A percentile compares a stretch with the other conserved stretches of the same genome.
These are phyloP conservation scores for Apoda limacodes DNA, from an alignment of 2,888 invertebrate genomes.

Conservation along the genomic window DNA sequence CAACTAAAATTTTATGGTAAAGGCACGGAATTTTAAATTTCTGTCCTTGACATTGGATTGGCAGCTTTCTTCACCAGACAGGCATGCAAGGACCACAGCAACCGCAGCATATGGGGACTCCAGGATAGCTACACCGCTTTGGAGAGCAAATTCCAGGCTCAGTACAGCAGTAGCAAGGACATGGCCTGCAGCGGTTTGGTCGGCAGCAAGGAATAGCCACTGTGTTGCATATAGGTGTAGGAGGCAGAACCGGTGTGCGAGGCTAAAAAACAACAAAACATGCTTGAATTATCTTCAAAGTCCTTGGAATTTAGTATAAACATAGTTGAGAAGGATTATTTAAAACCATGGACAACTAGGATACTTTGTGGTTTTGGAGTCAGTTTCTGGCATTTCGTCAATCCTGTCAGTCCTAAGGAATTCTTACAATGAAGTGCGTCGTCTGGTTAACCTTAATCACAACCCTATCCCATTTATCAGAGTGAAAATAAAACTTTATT, in stretches of 20 bases:
- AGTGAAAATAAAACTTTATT: too few species aligned
- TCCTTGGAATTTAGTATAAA: slow-evolving; percentile 5
- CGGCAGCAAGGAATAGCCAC: slow-evolving; percentile 65
- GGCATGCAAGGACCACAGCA: slow-evolving; percentile 58
- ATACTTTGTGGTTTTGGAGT: too few species aligned
- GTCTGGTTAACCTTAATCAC: too few species aligned
- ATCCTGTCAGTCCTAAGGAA: too few species aligned
- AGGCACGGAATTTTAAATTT: not conserved
- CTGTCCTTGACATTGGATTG: not conserved
- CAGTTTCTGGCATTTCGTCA: too few species aligned
- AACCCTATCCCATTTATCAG: too few species aligned
- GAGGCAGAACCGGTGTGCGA: slow-evolving; percentile 29
- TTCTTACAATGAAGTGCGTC: too few species aligned
- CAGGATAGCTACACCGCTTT: slow-evolving; percentile 55
- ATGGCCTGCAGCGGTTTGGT: slow-evolving; percentile 65
- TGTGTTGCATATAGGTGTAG: slow-evolving; percentile 32
- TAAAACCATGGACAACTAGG: too few species aligned
- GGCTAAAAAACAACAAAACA: slow-evolving; percentile 29
- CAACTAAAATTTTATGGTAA: too few species aligned
- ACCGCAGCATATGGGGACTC: slow-evolving; percentile 45
- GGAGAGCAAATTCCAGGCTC: slow-evolving; percentile 45
- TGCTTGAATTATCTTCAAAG: slow-evolving; percentile 7
- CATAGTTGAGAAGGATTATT: slow-evolving; percentile 1
- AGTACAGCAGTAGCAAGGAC: slow-evolving; percentile 65
- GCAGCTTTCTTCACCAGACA: slow-evolving; percentile 43